Evolutionary conservation across 2,113 vertebrate genomes (phyloP), one percentile per base, ranked within the genome.

Genomic region (Cyanoramphus novaezelandiae): DNA sequence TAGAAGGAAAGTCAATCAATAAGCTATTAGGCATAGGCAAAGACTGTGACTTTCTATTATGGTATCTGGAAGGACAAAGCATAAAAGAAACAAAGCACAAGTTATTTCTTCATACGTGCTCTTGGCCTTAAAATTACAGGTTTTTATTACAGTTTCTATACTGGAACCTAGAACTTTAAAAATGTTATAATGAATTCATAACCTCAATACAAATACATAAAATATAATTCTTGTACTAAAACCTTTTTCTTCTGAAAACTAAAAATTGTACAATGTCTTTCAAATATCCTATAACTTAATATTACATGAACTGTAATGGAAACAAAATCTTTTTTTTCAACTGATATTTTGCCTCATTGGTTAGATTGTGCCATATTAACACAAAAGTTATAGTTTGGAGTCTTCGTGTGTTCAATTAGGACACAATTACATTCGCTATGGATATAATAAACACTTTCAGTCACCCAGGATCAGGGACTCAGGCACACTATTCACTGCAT

Each of bases 241-340:
- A 24, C 2, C 5, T 3, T 3, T 12, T 64, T 28, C 1, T 41
- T 39, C n/a, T 25, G 2, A 24, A 77, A 77, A 13, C 2, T 37
- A 71, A 52, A 39, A 39, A 13, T 2, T 18, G 13, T 53, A 3
- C 2, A 47, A 12, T 29, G 5, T 47, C 19, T 90, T 82, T 53
- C 8, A 70, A 67, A 21, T 75, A 41, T 53, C 5, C 1, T 53
- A 8, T 29, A 0, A 70, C 63, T 71, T 76, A 82, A 39, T 7
- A 19, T 43, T 41, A 46, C 63, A 53, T 0, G 16, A 60, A 4
- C 37, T 35, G 9, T 21, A 81, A 67, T 28, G 7, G 17, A 47
- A 78, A 4, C n/a, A 60, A 68, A 31, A 9, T 33, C 1, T 33
- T 39, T 53, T 53, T 4, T 67, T 68, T 86, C 44, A 65, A 50